Conservation (phyloP, 2,113 vertebrate genomes). For the Garra rufa region DNA sequence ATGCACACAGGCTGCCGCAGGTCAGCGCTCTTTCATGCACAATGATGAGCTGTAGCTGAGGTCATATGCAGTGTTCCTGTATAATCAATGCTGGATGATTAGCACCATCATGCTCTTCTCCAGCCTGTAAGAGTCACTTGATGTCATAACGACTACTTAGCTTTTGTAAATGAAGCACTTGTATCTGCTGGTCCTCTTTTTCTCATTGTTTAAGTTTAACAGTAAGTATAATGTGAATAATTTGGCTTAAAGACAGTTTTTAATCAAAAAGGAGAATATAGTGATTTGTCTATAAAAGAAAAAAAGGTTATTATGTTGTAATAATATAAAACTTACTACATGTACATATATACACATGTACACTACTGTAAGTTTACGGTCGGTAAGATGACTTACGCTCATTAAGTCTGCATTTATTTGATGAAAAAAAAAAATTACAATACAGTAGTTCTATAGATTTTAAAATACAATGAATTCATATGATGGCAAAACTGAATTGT, state of each 20-base stretch:
- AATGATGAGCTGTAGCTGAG: conserved; percentile 26
- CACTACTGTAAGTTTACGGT: not conserved
- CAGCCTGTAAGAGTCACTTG: conserved; percentile 34
- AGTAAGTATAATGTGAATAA: not conserved
- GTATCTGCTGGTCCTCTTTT: conserved; percentile 2
- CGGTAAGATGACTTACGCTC: not conserved
- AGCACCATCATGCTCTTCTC: conserved; percentile 41
- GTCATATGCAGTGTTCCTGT: conserved; percentile 27
- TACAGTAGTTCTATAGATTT: not conserved
- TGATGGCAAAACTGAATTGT: not conserved
- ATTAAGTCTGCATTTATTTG: not conserved
- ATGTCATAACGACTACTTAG: conserved; percentile 38
- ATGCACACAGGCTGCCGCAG: conserved; percentile 7
- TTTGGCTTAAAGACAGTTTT: not conserved
- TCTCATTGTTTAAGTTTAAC: not conserved
- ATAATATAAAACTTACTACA: not conserved
- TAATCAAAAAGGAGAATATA: not conserved
- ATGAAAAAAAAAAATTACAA: not conserved
- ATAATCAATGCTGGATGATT: conserved; percentile 41
- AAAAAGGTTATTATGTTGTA: not conserved
- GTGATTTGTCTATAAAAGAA: not conserved
- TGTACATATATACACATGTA: not conserved
- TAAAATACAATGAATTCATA: not conserved
- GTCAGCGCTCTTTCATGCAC: conserved; percentile 15
- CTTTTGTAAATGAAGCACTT: conserved; percentile 24